Evolutionary conservation across 2,113 vertebrate genomes (phyloP), one percentile per base, ranked within the genome.

Genomic region (Petrocephalus zakoni): DNA sequence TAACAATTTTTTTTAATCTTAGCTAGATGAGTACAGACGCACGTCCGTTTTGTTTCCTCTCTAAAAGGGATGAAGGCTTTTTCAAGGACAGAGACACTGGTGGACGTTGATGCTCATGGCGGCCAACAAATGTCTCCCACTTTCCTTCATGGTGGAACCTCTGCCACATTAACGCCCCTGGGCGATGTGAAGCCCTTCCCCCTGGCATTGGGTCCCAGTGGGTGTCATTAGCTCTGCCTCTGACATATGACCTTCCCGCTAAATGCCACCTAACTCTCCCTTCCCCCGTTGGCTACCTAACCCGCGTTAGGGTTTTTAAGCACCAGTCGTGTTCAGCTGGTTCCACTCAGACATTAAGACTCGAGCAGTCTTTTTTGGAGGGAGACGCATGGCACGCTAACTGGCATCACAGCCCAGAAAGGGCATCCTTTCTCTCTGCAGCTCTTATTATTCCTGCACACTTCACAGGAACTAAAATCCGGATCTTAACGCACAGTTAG

Each of bases 61-160:
- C 85, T 64, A 90, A 93, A 94, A 95, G 93, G 94, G 93, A 95
- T 86, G 90, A 88, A 49, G 89, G 53, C 61, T 90, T 87, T 22
- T 49, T 58, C 6, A 34, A 81, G 25, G 61, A 55, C 88, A 87
- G 90, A 89, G 81, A 91, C 51, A 88, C 83, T 61, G 86, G 61
- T 72, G 53, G 19, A 88, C 15, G 8, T 83, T 22, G 42, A 49
- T 46, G 17, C 2, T 5, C 9, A 15, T 64, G 15, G 55, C 21
- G 19, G 11, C n/a, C 34, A 15, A 55, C 11, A 17, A 19, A 64
- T 68, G 25, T 68, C 61, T 13, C 61, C 61, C 4, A n/a, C 10
- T 68, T 13, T 68, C 10, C 61, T 29, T 64, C 61, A 64, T 29
- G 61, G 61, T 29, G n/a, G 25, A 64, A 64, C 61, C 61, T 64